These are phyloP conservation scores for Prionchulus punctatus DNA, from an alignment of 2,888 invertebrate species.

Conservation along the genomic window DNA sequence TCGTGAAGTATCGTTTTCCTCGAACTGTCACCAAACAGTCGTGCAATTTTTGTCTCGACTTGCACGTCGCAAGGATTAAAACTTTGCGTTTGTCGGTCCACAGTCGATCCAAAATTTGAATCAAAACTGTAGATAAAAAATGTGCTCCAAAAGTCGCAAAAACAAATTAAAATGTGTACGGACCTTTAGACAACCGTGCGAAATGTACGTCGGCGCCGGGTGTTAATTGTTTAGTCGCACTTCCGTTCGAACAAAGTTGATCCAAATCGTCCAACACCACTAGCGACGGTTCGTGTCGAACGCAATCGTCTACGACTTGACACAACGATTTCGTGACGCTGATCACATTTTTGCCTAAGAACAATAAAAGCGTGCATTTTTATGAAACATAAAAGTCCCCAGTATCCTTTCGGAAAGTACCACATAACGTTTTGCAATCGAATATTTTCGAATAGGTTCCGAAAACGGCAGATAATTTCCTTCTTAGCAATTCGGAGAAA, in stretches of 20 bases:
- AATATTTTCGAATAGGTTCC: not conserved
- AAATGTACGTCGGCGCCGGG: constrained; percentile 1
- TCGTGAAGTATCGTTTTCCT: not conserved
- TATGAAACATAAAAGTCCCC: no score
- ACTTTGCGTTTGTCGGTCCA: not conserved
- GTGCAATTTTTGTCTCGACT: not conserved
- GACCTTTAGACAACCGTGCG: not conserved
- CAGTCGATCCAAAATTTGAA: not conserved
- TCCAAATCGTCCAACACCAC: constrained; percentile 1
- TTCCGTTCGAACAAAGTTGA: not conserved
- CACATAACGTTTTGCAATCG: not conserved
- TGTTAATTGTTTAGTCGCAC: not conserved
- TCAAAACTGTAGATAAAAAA: not conserved
- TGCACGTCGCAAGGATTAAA: not conserved
- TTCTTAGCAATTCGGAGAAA: not conserved
- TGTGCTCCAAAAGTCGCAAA: not conserved
- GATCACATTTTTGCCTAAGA: not conserved
- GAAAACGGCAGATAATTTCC: no score
- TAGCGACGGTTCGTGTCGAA: not conserved
- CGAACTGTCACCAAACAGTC: not conserved
- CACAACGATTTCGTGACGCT: not conserved
- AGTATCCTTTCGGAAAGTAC: no score
- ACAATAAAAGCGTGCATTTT: not conserved
- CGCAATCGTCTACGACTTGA: not conserved
- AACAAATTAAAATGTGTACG: no score